Conservation (phyloP, 2,113 vertebrate genomes). For the Hiodon alosoides region DNA sequence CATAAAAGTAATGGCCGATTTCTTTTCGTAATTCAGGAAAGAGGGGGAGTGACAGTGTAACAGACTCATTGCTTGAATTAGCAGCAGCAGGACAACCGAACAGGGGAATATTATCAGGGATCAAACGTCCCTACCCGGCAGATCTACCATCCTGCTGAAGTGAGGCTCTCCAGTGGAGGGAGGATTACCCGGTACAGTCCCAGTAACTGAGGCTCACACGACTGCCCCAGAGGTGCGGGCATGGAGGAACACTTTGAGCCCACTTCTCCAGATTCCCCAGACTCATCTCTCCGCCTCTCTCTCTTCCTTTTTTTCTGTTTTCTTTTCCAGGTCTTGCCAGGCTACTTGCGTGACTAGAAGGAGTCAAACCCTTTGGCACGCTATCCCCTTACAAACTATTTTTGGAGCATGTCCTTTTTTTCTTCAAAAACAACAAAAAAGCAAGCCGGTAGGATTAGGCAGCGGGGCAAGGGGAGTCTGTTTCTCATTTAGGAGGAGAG, state of each 20-base stretch:
- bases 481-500: conserved; percentile 66
- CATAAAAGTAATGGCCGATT: too few species aligned
- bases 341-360: conserved; percentile 70
- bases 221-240: conserved; percentile 41
- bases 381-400: conserved; percentile 64
- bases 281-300: conserved; percentile 40
- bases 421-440: conserved; percentile 54
- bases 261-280: conserved; percentile 43
- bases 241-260: conserved; percentile 42
- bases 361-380: conserved; percentile 66
- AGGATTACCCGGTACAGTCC: conserved; percentile 54
- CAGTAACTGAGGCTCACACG: conserved; percentile 53
- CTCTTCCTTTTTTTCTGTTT: conserved; percentile 24
- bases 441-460: conserved; percentile 62
- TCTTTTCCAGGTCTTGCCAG: conserved; percentile 61
- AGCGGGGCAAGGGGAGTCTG: conserved; percentile 62
- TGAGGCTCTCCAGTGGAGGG: conserved; percentile 39
- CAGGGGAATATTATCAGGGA: conserved; percentile 33
- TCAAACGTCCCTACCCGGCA: conserved; percentile 33
- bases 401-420: conserved; percentile 60
- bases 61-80: conserved; percentile 14
- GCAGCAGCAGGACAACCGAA: conserved; percentile 20
- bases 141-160: conserved; percentile 43
- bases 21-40: too few species aligned
- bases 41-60: too few species aligned